phyloP scores from a whole-genome alignment of 2,797 vertebrate species.

The Enoplosus armatus region DNA sequence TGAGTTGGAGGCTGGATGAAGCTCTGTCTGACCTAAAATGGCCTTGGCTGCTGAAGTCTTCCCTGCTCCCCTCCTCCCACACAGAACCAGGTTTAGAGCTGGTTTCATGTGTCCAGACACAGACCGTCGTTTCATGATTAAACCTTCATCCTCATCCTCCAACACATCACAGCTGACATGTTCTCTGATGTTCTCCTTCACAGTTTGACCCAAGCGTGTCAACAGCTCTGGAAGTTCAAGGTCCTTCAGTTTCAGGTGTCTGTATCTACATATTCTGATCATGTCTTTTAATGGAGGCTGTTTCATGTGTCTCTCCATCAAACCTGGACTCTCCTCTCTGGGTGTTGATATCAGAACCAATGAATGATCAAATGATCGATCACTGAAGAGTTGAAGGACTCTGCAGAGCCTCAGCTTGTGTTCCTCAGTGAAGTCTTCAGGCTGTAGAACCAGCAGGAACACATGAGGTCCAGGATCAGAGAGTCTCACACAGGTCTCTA shows the following conservation, averaged over 20 bases:
- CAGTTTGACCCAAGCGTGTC: not conserved
- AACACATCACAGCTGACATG: not conserved
- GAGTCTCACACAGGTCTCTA: too few relatives aligned
- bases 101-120: not conserved
- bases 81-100: constrained; percentile 27
- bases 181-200: not conserved
- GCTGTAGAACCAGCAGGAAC: constrained; percentile 53
- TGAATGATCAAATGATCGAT: constrained; percentile 1
- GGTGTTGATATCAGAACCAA: constrained; percentile 28
- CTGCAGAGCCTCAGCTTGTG: constrained; percentile 11
- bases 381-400: constrained; percentile 14
- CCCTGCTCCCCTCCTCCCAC: constrained; percentile 29
- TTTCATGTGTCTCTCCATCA: not conserved
- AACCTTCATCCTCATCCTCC: not conserved
- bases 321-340: not conserved
- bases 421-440: constrained; percentile 52
- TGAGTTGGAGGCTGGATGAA: not conserved
- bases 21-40: constrained; percentile 16
- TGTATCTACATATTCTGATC: fast-evolving
- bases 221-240: not conserved
- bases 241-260: not conserved
- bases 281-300: not conserved
- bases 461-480: constrained; percentile 46
- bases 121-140: not conserved
- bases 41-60: constrained; percentile 31